Evolutionary conservation across 2,888 invertebrate genomes (phyloP), one percentile per base, ranked within the genome.

Genomic region (Calliscelio sp.): DNA sequence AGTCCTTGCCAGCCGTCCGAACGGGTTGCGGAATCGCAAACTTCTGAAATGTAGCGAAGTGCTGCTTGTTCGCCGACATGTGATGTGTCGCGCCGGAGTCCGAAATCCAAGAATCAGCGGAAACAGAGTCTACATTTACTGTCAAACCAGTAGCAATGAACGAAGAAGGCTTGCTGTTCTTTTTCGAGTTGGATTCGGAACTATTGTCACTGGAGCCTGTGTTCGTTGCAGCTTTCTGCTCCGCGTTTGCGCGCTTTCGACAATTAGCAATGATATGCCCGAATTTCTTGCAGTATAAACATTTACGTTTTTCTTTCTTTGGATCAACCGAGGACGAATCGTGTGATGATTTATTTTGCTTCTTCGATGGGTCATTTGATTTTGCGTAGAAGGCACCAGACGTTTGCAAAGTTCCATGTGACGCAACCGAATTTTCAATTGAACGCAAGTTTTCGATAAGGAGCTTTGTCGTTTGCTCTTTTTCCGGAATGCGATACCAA

Each of bases 401-500:
- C 18, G 63, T 44, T 46, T 85, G 83, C 63, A 57, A 24, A 20
- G 57, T 32, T 5, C 46, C 74, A 3, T 65, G 65, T 53, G 18
- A 16, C 46, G 53, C 55, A n/a, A 84, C 24, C 10, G 85, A 84
- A 75, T 63, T 85, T 49, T 87, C 85, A 16, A 75, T 75, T 5
- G 65, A 65, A 65, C 82, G 77, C 24, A 85, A 22, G 82, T 85
- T 86, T 44, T 85, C 87, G 10, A 83, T 59, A 2, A 87, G 70
- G 3, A 87, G 74, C 11, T 84, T 85, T 25, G 86, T 87, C 5
- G 85, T 86, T 49, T 85, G 84, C 53, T 87, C 84, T 8, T 11
- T 18, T 35, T 82, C 85, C 1, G 85, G 85, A 80, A 86, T 66
- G 18, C 85, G 79, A 85, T 86, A 87, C 86, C 86, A 85, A 10